A percentile compares a stretch with the other conserved stretches of the same genome.
phyloP scores from a whole-genome alignment of 1,140 invertebrate genomes.

The Drosophila navojoa region DNA sequence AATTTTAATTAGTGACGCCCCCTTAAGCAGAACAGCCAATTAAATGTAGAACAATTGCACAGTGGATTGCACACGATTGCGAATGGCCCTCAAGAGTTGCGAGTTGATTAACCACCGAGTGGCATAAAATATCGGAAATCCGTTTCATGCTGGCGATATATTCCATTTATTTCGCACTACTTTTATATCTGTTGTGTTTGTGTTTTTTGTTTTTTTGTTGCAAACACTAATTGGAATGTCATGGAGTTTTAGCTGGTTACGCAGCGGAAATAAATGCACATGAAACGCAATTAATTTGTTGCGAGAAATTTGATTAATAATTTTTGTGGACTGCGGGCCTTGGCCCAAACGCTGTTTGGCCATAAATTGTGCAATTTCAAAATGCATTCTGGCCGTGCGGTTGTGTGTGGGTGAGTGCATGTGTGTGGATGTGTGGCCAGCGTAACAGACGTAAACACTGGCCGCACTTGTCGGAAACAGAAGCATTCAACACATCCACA shows the following conservation, averaged over 20 bases:
- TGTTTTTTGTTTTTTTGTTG: neutral
- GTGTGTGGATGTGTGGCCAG: constrained; percentile 20
- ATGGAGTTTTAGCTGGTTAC: constrained; percentile 34
- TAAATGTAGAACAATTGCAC: constrained; percentile 34
- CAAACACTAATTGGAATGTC: constrained; percentile 36
- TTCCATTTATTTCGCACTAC: too few relatives aligned
- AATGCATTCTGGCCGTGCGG: constrained; percentile 1
- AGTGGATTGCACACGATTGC: constrained; percentile 33
- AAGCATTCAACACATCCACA: neutral
- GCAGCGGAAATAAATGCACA: constrained; percentile 33
- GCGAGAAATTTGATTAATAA: constrained; percentile 48
- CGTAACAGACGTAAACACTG: constrained; percentile 34
- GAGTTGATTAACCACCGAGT: constrained; percentile 13
- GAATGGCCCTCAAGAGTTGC: constrained; percentile 4
- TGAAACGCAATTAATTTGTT: constrained; percentile 52
- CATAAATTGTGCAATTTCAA: constrained; percentile 42
- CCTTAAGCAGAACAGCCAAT: constrained; percentile 29
- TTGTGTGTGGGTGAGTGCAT: neutral
- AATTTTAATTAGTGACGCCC: constrained; percentile 35
- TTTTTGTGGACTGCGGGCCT: constrained; percentile 11
- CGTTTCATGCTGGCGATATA: too few relatives aligned
- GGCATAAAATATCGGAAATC: constrained; percentile 23
- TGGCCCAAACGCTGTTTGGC: neutral
- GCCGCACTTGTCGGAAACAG: constrained; percentile 37
- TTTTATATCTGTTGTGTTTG: too few relatives aligned